Percentiles rank a stretch among this genome's conserved stretches.
Conservation (phyloP, 2,888 invertebrate genomes). For the Esperia sulphurella region DNA sequence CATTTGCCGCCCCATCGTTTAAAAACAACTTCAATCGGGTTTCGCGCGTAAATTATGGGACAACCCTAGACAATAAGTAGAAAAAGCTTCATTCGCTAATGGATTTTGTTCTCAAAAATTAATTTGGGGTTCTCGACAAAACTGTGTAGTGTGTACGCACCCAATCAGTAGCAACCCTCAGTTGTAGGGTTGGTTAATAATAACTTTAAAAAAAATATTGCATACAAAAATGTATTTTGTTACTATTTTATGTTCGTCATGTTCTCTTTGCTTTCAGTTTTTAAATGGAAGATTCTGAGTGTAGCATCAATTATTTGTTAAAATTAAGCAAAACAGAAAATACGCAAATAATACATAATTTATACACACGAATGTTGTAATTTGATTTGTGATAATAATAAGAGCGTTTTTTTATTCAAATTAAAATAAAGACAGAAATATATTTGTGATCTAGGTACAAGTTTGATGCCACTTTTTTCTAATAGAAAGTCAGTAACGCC, state of each 20-base stretch:
- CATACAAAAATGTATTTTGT: neutral
- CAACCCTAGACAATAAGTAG: slow-evolving; percentile 66
- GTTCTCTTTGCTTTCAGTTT: no score
- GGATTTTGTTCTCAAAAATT: slow-evolving; percentile 77
- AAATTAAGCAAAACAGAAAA: no score
- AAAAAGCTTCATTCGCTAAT: slow-evolving; percentile 72
- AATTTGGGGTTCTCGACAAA: slow-evolving; percentile 74
- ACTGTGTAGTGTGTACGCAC: slow-evolving; percentile 61
- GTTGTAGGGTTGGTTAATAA: slow-evolving; percentile 27
- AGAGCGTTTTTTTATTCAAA: no score
- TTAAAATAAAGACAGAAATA: no score
- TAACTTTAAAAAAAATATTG: neutral
- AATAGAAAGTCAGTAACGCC: no score
- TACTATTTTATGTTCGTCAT: no score
- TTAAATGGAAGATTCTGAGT: no score
- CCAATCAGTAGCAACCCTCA: slow-evolving; percentile 55
- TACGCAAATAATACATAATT: no score
- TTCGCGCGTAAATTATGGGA: slow-evolving; percentile 74
- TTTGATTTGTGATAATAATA: no score
- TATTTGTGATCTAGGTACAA: neutral
- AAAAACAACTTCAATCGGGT: slow-evolving; percentile 68
- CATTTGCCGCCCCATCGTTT: slow-evolving; percentile 71
- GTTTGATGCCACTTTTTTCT: neutral
- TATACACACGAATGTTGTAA: no score
- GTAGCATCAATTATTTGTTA: no score